These are phyloP conservation scores for Melanophora roralis DNA, from an alignment of 2,888 invertebrate genomes.

Conservation along the genomic window DNA sequence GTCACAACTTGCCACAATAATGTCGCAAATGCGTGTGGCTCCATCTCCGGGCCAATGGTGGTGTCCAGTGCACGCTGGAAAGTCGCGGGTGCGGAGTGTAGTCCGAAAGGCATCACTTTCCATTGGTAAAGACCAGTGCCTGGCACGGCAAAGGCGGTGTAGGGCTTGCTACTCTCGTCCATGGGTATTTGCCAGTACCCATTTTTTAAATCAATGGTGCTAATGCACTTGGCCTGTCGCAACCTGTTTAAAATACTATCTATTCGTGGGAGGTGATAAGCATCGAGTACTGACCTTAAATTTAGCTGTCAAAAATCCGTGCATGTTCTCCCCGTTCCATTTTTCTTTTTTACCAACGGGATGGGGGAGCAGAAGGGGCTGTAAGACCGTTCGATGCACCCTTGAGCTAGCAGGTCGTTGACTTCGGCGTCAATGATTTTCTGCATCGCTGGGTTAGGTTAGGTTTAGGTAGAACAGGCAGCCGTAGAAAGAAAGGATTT, in stretches of 20 bases:
- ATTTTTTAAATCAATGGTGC: neutral
- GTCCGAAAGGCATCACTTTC: constrained; percentile 25
- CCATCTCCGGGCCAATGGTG: neutral
- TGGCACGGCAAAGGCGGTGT: neutral
- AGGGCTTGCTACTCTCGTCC: neutral
- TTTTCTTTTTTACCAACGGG: constrained; percentile 23
- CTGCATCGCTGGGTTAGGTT: too few species aligned
- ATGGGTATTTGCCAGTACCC: constrained; percentile 15
- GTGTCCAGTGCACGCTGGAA: neutral
- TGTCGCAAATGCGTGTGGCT: neutral
- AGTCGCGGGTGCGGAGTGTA: neutral
- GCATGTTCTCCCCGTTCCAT: constrained; percentile 22
- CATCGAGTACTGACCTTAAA: neutral
- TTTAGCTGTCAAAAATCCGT: constrained; percentile 20
- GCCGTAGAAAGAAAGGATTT: too few species aligned
- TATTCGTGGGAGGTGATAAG: neutral
- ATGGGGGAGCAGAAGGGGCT: constrained; percentile 32
- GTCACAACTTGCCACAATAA: neutral
- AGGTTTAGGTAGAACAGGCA: too few species aligned
- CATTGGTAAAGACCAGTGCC: constrained; percentile 29
- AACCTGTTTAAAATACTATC: neutral
- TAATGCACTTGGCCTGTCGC: neutral
- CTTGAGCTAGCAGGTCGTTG: neutral
- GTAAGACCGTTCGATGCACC: constrained; percentile 6
- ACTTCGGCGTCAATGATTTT: too few species aligned